A percentile compares a stretch with the other conserved stretches of the same genome.
phyloP scores from a whole-genome alignment of 2,888 invertebrate species.

The Tachina grossa region DNA sequence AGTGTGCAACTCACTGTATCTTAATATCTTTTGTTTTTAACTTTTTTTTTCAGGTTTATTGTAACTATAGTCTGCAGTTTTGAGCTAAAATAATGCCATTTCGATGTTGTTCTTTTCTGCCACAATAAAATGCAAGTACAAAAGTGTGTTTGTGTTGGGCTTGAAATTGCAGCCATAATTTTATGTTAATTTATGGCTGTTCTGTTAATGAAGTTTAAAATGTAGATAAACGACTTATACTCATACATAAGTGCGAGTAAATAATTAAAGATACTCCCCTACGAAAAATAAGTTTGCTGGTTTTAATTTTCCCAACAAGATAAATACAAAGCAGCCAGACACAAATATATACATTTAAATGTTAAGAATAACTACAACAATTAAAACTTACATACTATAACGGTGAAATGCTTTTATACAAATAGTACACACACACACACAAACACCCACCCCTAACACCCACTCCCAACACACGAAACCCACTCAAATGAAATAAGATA shows the following conservation, averaged over 20 bases:
- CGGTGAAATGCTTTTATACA: background rate
- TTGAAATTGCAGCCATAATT: slow-evolving; percentile 59
- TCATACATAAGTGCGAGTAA: background rate
- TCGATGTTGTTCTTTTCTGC: background rate
- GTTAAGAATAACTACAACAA: background rate
- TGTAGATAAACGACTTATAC: background rate
- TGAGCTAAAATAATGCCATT: slow-evolving; percentile 32
- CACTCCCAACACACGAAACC: background rate
- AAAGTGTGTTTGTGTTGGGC: slow-evolving; percentile 7
- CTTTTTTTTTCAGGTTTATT: slow-evolving; percentile 23
- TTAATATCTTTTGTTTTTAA: background rate
- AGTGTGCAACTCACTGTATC: background rate
- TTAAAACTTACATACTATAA: background rate
- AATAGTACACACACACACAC: background rate
- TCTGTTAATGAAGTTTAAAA: slow-evolving; percentile 64
- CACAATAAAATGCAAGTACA: slow-evolving; percentile 11
- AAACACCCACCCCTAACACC: no score
- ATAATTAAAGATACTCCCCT: background rate
- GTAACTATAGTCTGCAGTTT: slow-evolving; percentile 18
- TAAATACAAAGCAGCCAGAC: background rate
- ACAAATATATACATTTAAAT: background rate
- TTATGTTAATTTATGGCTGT: slow-evolving; percentile 65
- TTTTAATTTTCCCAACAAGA: slow-evolving; percentile 12
- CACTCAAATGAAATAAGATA: background rate
- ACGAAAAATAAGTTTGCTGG: background rate